Evolutionary conservation across 2,888 invertebrate genomes (phyloP).

Genomic region (Azorinus chamasolen): DNA sequence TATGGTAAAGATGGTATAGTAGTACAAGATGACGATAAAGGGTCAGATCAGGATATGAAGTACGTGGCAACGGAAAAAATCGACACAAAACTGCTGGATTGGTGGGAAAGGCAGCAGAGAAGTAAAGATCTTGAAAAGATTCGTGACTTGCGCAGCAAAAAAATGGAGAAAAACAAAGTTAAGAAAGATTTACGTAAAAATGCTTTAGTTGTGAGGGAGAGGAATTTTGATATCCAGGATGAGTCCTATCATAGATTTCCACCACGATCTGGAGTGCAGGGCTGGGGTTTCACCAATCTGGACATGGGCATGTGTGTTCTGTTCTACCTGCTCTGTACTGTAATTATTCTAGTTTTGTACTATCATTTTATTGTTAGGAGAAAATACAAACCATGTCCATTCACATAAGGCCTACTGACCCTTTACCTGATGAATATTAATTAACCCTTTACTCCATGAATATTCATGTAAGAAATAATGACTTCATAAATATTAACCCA

Average conservation of each 20-base stretch:
- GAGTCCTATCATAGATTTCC: neutral
- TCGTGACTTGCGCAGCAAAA: slow-evolving; percentile 57
- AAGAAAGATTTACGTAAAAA: slow-evolving; percentile 37
- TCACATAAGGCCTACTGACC: neutral
- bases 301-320: slow-evolving; percentile 83
- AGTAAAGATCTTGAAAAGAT: slow-evolving; percentile 75
- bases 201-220: slow-evolving; percentile 6
- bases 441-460: too few relatives aligned
- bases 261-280: neutral
- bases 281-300: slow-evolving; percentile 72
- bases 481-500: too few relatives aligned
- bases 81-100: slow-evolving; percentile 68
- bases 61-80: neutral
- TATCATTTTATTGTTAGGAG: slow-evolving; percentile 80
- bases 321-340: slow-evolving; percentile 80
- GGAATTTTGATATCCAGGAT: neutral
- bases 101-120: slow-evolving; percentile 79
- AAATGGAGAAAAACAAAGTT: slow-evolving; percentile 45
- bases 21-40: slow-evolving; percentile 18
- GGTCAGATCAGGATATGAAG: slow-evolving; percentile 5
- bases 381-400: slow-evolving; percentile 62
- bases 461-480: too few relatives aligned
- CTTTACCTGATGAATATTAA: too few relatives aligned
- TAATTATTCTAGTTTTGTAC: slow-evolving; percentile 78
- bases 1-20: slow-evolving; percentile 73